These are phyloP conservation scores for Conomelus anceps DNA, from an alignment of 2,888 invertebrate genomes.

Conservation along the genomic window DNA sequence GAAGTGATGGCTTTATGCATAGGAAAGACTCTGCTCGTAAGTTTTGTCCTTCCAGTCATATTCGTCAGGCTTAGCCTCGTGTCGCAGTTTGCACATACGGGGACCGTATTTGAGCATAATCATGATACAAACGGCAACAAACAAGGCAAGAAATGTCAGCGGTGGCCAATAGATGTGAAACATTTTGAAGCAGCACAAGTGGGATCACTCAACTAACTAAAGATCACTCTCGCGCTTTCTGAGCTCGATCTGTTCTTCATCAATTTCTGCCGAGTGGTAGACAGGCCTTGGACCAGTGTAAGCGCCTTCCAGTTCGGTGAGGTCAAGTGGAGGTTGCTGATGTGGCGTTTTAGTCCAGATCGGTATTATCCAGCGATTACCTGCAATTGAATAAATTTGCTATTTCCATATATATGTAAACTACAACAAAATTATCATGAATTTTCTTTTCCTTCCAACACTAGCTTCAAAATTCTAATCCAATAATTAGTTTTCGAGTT, in stretches of 20 bases:
- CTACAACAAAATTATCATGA: no score
- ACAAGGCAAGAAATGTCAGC: constrained; percentile 61
- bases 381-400: constrained; percentile 46
- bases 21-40: constrained; percentile 58
- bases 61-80: constrained; percentile 49
- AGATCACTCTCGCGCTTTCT: constrained; percentile 78
- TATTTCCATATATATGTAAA: no score
- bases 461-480: no score
- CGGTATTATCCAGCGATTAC: constrained; percentile 77
- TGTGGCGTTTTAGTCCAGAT: constrained; percentile 79
- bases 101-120: constrained; percentile 68
- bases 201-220: constrained; percentile 40
- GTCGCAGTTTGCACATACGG: constrained; percentile 61
- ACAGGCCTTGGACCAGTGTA: constrained; percentile 40
- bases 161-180: constrained; percentile 74
- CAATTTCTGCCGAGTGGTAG: constrained; percentile 37
- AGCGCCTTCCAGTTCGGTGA: constrained; percentile 59
- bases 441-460: no score
- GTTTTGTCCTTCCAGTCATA: constrained; percentile 60
- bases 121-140: constrained; percentile 66
- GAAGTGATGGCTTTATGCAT: constrained; percentile 43
- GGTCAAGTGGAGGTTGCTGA: constrained; percentile 72
- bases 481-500: no score
- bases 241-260: constrained; percentile 52
- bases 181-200: constrained; percentile 46